Conservation (phyloP, 2,113 vertebrate species). For the Clarias macrocephalus region DNA sequence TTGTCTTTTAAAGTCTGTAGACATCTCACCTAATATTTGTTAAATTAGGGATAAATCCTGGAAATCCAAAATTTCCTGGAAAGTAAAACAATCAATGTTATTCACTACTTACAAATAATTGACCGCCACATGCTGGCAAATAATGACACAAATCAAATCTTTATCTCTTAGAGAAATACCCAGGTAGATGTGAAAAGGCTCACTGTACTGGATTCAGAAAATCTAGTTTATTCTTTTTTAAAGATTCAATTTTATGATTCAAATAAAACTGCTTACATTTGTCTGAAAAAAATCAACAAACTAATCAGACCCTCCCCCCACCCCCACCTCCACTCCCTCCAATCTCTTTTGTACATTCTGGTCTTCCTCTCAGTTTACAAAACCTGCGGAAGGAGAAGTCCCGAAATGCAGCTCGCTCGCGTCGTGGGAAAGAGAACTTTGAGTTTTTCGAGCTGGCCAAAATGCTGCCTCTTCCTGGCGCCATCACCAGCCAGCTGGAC, state of each 20-base stretch:
- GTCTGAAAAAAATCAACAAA: not conserved
- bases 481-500: slow-evolving; percentile 91
- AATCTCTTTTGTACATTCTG: not conserved
- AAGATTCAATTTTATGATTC: not conserved
- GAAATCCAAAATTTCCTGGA: not conserved
- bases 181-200: not conserved
- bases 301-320: not conserved
- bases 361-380: slow-evolving; percentile 75
- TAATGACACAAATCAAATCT: not conserved
- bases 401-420: slow-evolving; percentile 86
- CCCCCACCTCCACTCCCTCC: not conserved
- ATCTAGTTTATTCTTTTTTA: not conserved
- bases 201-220: too few species aligned
- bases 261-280: not conserved
- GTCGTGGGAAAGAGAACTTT: slow-evolving; percentile 89
- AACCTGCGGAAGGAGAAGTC: slow-evolving; percentile 91
- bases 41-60: not conserved
- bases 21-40: not conserved
- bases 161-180: not conserved
- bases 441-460: slow-evolving; percentile 92
- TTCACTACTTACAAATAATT: not conserved
- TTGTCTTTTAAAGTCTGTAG: not conserved
- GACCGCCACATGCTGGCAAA: not conserved
- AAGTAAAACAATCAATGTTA: not conserved
- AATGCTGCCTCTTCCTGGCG: slow-evolving; percentile 85